A percentile compares a stretch with the other conserved stretches of the same genome.
phyloP scores from a whole-genome alignment of 92 coral and sea anemone genomes.

The Nematostella vectensis region DNA sequence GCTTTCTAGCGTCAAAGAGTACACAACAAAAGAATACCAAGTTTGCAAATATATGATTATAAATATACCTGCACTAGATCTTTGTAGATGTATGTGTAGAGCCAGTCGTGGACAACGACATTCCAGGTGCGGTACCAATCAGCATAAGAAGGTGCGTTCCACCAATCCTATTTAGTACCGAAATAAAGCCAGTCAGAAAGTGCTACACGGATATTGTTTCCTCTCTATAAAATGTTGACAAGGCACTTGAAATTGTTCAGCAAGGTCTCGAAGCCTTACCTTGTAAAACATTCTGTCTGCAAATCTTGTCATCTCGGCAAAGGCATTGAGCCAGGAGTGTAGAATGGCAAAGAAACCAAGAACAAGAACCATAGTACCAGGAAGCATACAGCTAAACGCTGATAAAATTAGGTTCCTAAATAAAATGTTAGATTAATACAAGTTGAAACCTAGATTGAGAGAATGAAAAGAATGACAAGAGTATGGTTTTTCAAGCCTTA shows the following conservation, averaged over 20 bases:
- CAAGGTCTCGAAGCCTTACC: conserved; percentile 38
- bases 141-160: conserved; percentile 90
- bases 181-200: neutral
- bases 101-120: conserved; percentile 98
- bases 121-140: conserved; percentile 93
- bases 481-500: too few relatives aligned
- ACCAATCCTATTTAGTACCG: conserved; percentile 70
- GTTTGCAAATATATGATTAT: too few relatives aligned
- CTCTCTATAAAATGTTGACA: neutral
- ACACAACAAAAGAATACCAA: too few relatives aligned
- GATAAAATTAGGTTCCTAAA: conserved; percentile 70
- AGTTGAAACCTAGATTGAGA: neutral
- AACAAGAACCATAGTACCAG: conserved; percentile 92
- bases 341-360: conserved; percentile 91
- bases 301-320: conserved; percentile 97
- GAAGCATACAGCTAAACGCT: conserved; percentile 90
- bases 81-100: conserved; percentile 75
- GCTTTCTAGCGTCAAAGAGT: too few relatives aligned
- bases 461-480: neutral
- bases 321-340: conserved; percentile 97
- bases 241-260: neutral
- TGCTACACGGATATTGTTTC: neutral
- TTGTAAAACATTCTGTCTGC: conserved; percentile 98
- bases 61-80: conserved; percentile 28
- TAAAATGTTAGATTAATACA: neutral